phyloP scores from a whole-genome alignment of 2,797 vertebrate species.

The Xiphorhynchus erythropygius region DNA sequence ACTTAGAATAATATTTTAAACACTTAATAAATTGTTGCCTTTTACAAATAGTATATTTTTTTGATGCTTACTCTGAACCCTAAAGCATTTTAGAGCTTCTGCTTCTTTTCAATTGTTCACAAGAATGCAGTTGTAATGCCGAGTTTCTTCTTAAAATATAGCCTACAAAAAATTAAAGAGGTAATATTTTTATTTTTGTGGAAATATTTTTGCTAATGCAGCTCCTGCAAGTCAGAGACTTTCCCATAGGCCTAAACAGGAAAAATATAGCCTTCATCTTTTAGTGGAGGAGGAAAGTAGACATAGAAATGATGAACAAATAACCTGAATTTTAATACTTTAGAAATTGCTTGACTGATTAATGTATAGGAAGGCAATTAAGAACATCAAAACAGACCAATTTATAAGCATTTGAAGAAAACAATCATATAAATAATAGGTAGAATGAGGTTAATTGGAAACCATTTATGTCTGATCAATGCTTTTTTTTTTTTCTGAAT shows the following conservation, averaged over 20 bases:
- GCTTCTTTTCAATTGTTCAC: background rate
- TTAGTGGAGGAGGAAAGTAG: background rate
- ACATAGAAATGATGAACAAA: background rate
- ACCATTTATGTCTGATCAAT: background rate
- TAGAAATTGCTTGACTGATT: background rate
- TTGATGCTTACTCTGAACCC: background rate
- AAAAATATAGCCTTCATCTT: background rate
- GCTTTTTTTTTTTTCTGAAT: background rate
- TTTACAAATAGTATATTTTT: background rate
- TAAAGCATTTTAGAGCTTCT: background rate
- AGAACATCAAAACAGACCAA: background rate
- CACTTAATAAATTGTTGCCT: background rate
- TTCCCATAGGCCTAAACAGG: background rate
- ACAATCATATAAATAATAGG: background rate
- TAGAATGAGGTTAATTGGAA: background rate
- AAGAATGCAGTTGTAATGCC: background rate
- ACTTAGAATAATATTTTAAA: background rate
- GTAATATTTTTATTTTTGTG: background rate
- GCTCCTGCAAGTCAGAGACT: background rate
- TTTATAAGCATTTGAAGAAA: conserved; percentile 19
- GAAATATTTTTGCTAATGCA: background rate
- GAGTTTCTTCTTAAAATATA: background rate
- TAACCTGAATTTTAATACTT: background rate
- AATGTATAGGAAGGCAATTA: conserved; percentile 8
- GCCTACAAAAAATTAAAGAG: background rate